Evolutionary conservation across 2,888 invertebrate species (phyloP), one percentile per base, ranked within the genome.

Genomic region (Tipula vernalis): DNA sequence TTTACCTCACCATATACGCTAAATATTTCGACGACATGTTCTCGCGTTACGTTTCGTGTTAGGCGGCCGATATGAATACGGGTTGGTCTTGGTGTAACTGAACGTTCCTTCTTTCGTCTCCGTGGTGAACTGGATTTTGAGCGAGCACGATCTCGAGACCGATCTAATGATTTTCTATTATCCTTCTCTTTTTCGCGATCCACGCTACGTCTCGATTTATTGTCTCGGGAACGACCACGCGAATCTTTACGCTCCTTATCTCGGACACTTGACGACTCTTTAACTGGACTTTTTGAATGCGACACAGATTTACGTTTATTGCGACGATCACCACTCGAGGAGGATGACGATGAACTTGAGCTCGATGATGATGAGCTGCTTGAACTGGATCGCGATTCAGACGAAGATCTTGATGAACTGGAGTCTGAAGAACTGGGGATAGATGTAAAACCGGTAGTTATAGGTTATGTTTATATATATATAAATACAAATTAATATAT

Each of bases 21-120:
- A 90, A 98, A 98, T 89, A 98, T 98, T 91, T 98, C 98, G 88
- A 94, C 92, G 83, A 98, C 94, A 90, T 98, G 98, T 1, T 98
- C 98, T 89, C 96, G 96, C 88, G 95, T 96, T 0, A 99, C 97
- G 90, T 99, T 99, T 36, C 98, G 93, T 0, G 98, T 98, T 87
- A 99, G 92, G 10, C 97, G 95, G 0, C 98, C 98, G 88, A 99
- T 96, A 90, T 99, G 98, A 89, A 99, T 98, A 90, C 98, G 96
- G 0, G 96, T 96, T 0, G 98, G 98, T 71, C 96, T 94, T 0
- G 98, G 98, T 0, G 97, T 96, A 0, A 98, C 97, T 0, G 98
- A 97, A 51, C 97, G 95, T 89, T 97, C 96, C 10, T 97, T 94
- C 0, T 95, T 93, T 89, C 94, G 92, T 88, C 95, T 94, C 5